Conservation (phyloP, 2,113 vertebrate genomes). For the Butastur rufipennis region DNA sequence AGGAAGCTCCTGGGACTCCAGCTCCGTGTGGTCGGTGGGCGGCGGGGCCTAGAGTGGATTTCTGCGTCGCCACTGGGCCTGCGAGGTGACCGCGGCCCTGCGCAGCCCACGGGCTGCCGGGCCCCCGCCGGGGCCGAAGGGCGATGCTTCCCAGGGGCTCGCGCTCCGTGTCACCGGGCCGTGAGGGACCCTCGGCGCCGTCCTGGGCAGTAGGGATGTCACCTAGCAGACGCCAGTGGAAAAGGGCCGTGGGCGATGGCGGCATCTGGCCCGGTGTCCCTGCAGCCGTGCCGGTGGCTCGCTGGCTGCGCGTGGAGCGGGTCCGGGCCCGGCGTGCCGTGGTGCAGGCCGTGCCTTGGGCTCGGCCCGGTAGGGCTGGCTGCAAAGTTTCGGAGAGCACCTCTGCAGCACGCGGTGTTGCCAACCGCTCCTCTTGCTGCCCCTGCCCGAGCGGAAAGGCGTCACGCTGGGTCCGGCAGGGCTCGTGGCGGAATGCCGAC, state of each 20-base stretch:
- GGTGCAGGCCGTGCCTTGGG: neutral
- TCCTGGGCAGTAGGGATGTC: neutral
- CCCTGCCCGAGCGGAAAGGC: neutral
- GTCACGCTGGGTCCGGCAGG: fast-evolving
- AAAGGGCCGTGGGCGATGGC: neutral
- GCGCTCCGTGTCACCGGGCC: neutral
- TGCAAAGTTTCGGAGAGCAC: neutral
- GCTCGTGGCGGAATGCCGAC: neutral
- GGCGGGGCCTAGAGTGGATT: neutral
- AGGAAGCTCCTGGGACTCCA: neutral
- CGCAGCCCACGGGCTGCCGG: neutral
- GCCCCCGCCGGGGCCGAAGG: neutral
- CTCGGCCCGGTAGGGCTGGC: neutral
- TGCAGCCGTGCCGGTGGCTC: neutral
- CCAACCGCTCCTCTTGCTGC: neutral
- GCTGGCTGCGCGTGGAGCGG: neutral
- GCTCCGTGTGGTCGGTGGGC: fast-evolving
- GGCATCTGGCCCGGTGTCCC: neutral
- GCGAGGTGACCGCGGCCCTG: neutral
- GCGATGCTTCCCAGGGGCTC: neutral
- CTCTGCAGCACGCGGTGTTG: neutral
- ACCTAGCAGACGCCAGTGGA: neutral
- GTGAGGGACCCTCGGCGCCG: neutral
- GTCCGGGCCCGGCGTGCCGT: neutral
- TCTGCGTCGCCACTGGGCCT: neutral